A percentile compares a stretch with the other conserved stretches of the same genome.
Evolutionary conservation across 2,113 vertebrate genomes (phyloP).

Genomic region (Boleophthalmus pectinirostris): DNA sequence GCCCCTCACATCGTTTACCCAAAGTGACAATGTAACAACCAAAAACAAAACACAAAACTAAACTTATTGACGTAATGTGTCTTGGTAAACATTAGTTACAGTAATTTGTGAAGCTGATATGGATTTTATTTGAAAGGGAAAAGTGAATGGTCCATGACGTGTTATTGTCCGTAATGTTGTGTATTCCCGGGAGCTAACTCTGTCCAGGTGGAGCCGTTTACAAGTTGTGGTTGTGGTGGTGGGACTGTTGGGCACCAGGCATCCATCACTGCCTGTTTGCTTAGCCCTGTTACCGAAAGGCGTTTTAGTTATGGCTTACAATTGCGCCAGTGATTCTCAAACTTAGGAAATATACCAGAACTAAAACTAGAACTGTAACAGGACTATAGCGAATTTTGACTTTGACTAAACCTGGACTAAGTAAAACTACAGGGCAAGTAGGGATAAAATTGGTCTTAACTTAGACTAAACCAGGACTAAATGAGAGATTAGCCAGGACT

Average conservation of each 20-base stretch:
- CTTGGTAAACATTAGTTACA: neutral
- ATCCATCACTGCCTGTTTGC: conserved; percentile 50
- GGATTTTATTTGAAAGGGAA: conserved; percentile 12
- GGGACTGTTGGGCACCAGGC: conserved; percentile 68
- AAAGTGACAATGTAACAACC: neutral
- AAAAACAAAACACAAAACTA: neutral
- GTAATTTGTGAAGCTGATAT: neutral
- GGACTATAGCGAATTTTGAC: neutral
- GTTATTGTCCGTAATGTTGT: conserved; percentile 46
- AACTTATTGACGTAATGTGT: neutral
- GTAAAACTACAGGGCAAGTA: neutral
- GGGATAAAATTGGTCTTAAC: conserved; percentile 4
- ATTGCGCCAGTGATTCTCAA: conserved; percentile 10
- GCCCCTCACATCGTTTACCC: neutral
- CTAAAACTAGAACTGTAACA: neutral
- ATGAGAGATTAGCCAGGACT: neutral
- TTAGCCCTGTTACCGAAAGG: conserved; percentile 42
- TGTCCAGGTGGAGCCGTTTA: conserved; percentile 66
- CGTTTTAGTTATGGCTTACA: conserved; percentile 36
- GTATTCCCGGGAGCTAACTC: conserved; percentile 48
- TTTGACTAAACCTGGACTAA: neutral
- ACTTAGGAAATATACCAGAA: neutral
- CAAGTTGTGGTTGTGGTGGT: conserved; percentile 65
- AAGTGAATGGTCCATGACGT: conserved; percentile 26
- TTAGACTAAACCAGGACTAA: neutral